These are phyloP conservation scores for Sclerodermus sp. DNA, from an alignment of 2,888 invertebrate genomes.

Conservation along the genomic window DNA sequence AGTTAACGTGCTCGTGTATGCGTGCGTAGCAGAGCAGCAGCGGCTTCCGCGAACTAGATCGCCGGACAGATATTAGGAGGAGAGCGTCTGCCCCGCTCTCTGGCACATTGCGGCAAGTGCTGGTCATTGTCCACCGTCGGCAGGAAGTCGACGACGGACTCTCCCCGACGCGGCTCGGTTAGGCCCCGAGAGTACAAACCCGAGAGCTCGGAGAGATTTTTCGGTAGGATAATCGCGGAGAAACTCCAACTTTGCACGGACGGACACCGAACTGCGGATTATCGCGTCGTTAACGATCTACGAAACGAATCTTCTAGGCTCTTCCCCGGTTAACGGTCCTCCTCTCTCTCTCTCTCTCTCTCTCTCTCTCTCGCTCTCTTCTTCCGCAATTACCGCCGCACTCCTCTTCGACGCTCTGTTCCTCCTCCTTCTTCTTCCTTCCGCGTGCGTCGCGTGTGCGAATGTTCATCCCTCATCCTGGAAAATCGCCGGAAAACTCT, in stretches of 20 bases:
- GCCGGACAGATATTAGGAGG: slow-evolving; percentile 44
- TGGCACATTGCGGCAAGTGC: slow-evolving; percentile 49
- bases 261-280: background rate
- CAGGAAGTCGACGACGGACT: background rate
- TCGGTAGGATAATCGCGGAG: slow-evolving; percentile 46
- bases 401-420: no score
- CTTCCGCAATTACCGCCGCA: no score
- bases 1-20: slow-evolving; percentile 17
- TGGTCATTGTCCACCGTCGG: slow-evolving; percentile 45
- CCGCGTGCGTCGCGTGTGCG: no score
- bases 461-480: no score
- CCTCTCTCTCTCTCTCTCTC: no score
- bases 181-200: no score
- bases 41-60: slow-evolving; percentile 54
- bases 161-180: no score
- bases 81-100: slow-evolving; percentile 32
- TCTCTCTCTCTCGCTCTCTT: no score
- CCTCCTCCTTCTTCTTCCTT: no score
- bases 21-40: no score
- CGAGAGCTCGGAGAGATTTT: slow-evolving; percentile 33
- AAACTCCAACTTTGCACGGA: slow-evolving; percentile 31
- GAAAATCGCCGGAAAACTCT: no score
- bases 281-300: slow-evolving; percentile 1
- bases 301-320: slow-evolving; percentile 1
- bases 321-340: slow-evolving; percentile 8